Conservation (phyloP, 2,888 invertebrate genomes). For the Drosophila niveifrons region DNA sequence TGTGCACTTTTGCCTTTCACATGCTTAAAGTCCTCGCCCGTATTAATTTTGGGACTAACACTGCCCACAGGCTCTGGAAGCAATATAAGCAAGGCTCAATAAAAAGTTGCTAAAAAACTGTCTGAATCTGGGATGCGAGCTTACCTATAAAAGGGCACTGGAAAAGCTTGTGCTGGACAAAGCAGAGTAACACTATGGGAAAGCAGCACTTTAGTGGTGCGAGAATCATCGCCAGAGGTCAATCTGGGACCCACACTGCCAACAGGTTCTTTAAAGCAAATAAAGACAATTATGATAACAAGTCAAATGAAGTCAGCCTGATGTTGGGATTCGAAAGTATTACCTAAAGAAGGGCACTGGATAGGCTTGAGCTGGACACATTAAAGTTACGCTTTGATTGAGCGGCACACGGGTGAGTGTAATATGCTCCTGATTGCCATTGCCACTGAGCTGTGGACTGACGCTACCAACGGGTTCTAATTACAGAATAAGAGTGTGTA, state of each 20-base stretch:
- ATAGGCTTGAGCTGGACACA: conserved; percentile 91
- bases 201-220: conserved; percentile 86
- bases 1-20: conserved; percentile 86
- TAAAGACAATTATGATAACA: background rate
- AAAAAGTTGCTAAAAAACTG: conserved; percentile 46
- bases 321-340: conserved; percentile 43
- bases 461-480: conserved; percentile 87
- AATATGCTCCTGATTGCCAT: conserved; percentile 88
- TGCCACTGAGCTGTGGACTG: conserved; percentile 88
- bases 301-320: conserved; percentile 19
- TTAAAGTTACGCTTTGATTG: conserved; percentile 87
- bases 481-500: background rate
- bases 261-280: conserved; percentile 85
- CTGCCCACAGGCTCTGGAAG: conserved; percentile 85
- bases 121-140: conserved; percentile 38
- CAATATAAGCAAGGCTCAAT: background rate
- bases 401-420: conserved; percentile 86
- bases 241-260: conserved; percentile 88
- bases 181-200: conserved; percentile 87
- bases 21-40: conserved; percentile 88
- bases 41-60: conserved; percentile 88
- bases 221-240: conserved; percentile 88
- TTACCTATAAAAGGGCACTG: conserved; percentile 90
- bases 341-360: conserved; percentile 90
- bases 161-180: conserved; percentile 90